phyloP scores from a whole-genome alignment of 1,140 invertebrate genomes.

The Brachionus koreanus region DNA sequence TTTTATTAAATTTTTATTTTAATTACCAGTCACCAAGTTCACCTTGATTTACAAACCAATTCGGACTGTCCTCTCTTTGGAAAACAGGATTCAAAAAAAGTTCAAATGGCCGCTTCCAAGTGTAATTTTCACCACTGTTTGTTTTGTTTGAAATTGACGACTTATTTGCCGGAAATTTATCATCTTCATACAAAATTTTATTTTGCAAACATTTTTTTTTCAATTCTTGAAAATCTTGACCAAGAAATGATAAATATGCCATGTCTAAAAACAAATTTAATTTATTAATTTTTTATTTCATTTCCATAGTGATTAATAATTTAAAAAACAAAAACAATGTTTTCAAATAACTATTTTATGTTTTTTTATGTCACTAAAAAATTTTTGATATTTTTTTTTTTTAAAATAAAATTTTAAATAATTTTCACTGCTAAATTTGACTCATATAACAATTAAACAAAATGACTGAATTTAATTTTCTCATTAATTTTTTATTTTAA shows the following conservation, averaged over 20 bases:
- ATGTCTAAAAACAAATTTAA: not conserved
- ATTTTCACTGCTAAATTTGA: too few relatives aligned
- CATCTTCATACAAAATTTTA: not conserved
- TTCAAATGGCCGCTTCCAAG: conserved; percentile 24
- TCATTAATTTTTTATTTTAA: too few relatives aligned
- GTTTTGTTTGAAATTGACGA: not conserved
- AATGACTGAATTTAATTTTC: too few relatives aligned
- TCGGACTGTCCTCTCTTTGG: not conserved
- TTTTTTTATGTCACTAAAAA: too few relatives aligned
- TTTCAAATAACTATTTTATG: too few relatives aligned
- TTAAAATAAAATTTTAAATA: too few relatives aligned
- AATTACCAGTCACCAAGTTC: conserved; percentile 14
- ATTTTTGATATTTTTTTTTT: too few relatives aligned
- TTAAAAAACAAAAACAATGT: too few relatives aligned
- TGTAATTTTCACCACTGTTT: not conserved
- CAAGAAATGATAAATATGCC: not conserved
- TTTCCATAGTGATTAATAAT: not conserved
- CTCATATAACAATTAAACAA: too few relatives aligned
- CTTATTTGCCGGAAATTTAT: conserved; percentile 15
- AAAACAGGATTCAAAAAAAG: not conserved
- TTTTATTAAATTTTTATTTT: not conserved
- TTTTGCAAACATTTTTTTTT: conserved; percentile 18
- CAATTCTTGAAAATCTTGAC: not conserved
- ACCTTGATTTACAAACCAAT: conserved; percentile 10
- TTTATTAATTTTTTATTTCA: not conserved